These are phyloP conservation scores for Resseliella maxima DNA, from an alignment of 2,888 invertebrate genomes.

Conservation along the genomic window DNA sequence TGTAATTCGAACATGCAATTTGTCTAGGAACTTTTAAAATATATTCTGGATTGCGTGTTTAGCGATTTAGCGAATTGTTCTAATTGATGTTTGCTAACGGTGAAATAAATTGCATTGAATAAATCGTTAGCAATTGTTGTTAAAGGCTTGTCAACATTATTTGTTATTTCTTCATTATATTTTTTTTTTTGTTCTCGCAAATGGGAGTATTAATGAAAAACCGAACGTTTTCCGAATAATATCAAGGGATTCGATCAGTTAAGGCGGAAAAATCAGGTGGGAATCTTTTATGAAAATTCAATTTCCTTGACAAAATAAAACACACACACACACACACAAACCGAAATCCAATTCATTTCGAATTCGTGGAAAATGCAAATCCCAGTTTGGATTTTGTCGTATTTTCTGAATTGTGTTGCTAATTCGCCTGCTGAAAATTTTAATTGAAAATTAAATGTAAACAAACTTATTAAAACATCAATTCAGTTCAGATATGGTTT, in stretches of 20 bases:
- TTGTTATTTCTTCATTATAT: too few relatives aligned
- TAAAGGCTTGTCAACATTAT: conserved; percentile 17
- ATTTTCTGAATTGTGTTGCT: neutral
- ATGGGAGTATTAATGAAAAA: neutral
- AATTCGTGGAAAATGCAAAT: neutral
- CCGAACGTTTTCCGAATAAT: neutral
- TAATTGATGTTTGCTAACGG: conserved; percentile 40
- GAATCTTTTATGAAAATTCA: neutral
- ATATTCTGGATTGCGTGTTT: conserved; percentile 1
- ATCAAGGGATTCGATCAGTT: neutral
- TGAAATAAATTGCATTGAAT: conserved; percentile 37
- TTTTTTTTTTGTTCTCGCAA: neutral
- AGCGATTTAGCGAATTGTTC: neutral
- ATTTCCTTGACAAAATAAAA: neutral
- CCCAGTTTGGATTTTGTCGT: neutral
- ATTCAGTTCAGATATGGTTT: neutral
- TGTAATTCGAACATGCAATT: conserved; percentile 34
- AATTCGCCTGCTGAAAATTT: conserved; percentile 48
- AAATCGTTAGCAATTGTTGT: conserved; percentile 4
- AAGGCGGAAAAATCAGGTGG: neutral
- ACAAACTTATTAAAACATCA: conserved; percentile 24
- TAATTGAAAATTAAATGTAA: conserved; percentile 48
- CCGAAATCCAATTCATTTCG: neutral
- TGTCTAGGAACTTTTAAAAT: neutral
- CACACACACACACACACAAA: neutral